These are phyloP conservation scores for Micropoecilia bifurca DNA, from an alignment of 2,797 vertebrate genomes.

Conservation along the genomic window DNA sequence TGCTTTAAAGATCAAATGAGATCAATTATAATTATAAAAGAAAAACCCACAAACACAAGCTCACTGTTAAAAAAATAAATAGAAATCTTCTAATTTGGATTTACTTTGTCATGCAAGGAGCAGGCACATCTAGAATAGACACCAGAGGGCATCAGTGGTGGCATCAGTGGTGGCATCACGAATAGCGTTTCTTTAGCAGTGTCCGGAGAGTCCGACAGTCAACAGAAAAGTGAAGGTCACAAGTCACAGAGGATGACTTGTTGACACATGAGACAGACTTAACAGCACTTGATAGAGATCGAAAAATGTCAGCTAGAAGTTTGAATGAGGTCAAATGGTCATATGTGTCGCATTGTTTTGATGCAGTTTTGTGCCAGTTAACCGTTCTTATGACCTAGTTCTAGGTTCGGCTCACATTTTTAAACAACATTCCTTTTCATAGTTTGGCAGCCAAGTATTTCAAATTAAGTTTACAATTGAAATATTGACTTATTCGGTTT, in stretches of 20 bases:
- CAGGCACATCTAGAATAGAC: not conserved
- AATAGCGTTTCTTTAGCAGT: not conserved
- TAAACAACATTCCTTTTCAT: not conserved
- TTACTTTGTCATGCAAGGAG: not conserved
- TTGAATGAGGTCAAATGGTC: not conserved
- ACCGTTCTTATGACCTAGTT: not conserved
- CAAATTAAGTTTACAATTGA: not conserved
- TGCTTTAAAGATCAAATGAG: conserved; percentile 34
- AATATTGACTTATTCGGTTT: not conserved
- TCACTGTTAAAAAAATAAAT: too few relatives aligned
- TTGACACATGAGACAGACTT: not conserved
- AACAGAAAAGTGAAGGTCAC: not conserved
- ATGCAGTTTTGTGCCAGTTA: not conserved
- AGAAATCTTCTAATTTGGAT: too few relatives aligned
- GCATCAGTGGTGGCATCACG: not conserved
- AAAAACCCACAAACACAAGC: not conserved
- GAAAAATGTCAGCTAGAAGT: not conserved
- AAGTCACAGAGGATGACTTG: not conserved
- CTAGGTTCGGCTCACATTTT: not conserved
- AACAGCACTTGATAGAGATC: not conserved
- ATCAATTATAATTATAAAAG: conserved; percentile 22
- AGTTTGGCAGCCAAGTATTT: not conserved
- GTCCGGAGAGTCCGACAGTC: not conserved
- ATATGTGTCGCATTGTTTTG: not conserved
- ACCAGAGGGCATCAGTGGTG: conserved; percentile 3